These are phyloP conservation scores for Papilio dardanus DNA, from an alignment of 1,140 invertebrate species.

Conservation along the genomic window DNA sequence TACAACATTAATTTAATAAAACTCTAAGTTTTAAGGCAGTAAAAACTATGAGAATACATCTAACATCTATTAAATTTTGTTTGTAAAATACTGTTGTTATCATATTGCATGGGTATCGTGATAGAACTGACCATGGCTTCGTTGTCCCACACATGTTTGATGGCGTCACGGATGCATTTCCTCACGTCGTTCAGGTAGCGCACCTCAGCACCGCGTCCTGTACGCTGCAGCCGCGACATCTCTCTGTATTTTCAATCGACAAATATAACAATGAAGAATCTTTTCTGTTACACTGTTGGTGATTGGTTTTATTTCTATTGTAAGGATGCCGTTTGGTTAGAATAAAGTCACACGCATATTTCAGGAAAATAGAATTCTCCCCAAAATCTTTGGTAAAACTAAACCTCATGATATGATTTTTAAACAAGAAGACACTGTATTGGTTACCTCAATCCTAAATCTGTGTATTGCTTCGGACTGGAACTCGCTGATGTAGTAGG, in stretches of 20 bases:
- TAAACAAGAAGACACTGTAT: neutral
- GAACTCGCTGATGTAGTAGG: neutral
- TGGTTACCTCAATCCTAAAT: neutral
- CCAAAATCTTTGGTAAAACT: neutral
- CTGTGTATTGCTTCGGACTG: too few species aligned
- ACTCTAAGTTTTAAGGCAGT: too few species aligned
- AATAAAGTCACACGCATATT: neutral
- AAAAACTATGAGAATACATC: neutral
- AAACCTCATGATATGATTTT: neutral
- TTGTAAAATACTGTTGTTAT: neutral
- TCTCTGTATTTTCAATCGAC: neutral
- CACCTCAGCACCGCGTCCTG: slow-evolving; percentile 12
- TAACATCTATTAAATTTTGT: neutral
- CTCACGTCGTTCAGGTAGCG: slow-evolving; percentile 26
- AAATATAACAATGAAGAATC: too few species aligned
- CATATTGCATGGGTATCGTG: neutral
- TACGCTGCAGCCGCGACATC: slow-evolving; percentile 20
- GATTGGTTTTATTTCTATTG: too few species aligned
- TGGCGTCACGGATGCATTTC: slow-evolving; percentile 31
- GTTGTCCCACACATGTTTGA: slow-evolving; percentile 18
- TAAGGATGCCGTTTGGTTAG: neutral
- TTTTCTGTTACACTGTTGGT: too few species aligned
- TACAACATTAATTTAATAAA: neutral
- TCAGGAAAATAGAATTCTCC: neutral
- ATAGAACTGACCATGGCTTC: neutral